Evolutionary conservation across 1,140 invertebrate species (phyloP), one percentile per base, ranked within the genome.

Genomic region (Drosophila serrata): DNA sequence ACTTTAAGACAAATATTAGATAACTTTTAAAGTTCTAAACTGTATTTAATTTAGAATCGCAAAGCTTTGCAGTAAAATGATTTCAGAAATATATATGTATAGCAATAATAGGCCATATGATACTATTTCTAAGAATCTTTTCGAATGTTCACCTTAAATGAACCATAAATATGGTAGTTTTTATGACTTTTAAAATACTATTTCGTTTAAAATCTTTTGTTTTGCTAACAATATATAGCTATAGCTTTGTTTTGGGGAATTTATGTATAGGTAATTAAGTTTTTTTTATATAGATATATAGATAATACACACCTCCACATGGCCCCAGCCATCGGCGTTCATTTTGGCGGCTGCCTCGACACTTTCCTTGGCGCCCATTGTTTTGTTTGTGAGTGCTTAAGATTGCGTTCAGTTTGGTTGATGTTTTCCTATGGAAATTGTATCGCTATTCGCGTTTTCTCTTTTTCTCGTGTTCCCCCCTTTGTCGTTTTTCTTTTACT

Each of bases 241-340:
- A 11, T 55, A 11, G 8, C 3, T 8, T 45, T 42, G 17, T 6
- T 65, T 65, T 42, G 0, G 33, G 15, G 17, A 37, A 51, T 35
- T 42, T 51, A 27, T 49, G 19, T 9, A 13, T 46, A n/a, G 22
- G 40, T 17, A 12, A 43, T 55, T 19, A 37, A 15, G n/a, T 40
- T 19, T 42, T 40, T 42, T 29, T 42, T 27, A 55, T 31, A 13
- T 75, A 51, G 6, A 39, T 53, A 42, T 46, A 65, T 74, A 39
- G 24, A 59, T 64, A 56, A 85, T 90, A 88, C 94, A 93, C 94
- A 95, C 95, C 95, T 95, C 95, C 88, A 95, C 93, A 94, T 95
- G 95, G 93, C 95, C 95, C 95, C 95, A 95, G 94, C 95, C 95
- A 94, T 95, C 95, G 93, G 95, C 94, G 93, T 95, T 95, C 94